Conservation (phyloP, 64 coral and sea anemone species). For the Trachythela sp. region DNA sequence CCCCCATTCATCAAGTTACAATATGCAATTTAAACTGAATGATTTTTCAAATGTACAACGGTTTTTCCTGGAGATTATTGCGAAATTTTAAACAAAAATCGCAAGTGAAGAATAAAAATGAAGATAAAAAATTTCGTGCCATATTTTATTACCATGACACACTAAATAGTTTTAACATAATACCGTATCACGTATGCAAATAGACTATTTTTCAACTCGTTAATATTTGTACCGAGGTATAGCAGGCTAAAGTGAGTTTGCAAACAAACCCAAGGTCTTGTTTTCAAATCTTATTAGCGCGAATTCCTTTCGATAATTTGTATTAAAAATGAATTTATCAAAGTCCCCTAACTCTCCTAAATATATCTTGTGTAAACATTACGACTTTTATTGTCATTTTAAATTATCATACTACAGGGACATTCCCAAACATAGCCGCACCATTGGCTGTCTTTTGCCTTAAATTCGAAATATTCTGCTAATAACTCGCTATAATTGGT, state of each 20-base stretch:
- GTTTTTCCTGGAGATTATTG: background rate
- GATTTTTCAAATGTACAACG: background rate
- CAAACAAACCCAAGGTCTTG: too few relatives aligned
- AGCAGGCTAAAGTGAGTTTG: too few relatives aligned
- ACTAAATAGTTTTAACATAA: too few relatives aligned
- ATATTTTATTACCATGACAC: too few relatives aligned
- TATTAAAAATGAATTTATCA: background rate
- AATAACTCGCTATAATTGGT: background rate
- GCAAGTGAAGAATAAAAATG: too few relatives aligned
- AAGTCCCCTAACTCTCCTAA: background rate
- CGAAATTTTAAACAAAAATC: background rate
- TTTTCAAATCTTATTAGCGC: too few relatives aligned
- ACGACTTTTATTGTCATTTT: background rate
- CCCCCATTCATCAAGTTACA: conserved; percentile 8
- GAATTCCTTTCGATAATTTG: too few relatives aligned
- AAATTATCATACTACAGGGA: background rate
- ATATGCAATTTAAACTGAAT: background rate
- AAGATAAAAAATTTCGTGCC: too few relatives aligned
- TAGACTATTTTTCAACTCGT: too few relatives aligned
- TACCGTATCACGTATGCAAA: too few relatives aligned
- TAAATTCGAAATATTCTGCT: background rate
- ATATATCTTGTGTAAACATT: background rate
- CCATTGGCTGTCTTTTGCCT: background rate
- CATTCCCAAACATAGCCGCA: background rate
- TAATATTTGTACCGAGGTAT: too few relatives aligned